These are phyloP conservation scores for Microctonus hyperodae DNA, from an alignment of 2,888 invertebrate genomes.

Conservation along the genomic window DNA sequence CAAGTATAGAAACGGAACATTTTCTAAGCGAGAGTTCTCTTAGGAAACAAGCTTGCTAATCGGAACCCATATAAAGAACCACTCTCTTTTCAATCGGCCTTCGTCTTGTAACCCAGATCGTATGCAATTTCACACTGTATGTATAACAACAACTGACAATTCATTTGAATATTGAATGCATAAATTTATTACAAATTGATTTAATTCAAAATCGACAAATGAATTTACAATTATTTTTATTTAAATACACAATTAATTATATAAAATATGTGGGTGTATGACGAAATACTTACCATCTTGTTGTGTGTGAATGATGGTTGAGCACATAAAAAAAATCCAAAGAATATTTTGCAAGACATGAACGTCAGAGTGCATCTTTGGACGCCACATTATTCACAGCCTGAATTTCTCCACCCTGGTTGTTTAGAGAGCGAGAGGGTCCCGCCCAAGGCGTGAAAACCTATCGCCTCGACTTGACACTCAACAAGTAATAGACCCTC, in stretches of 20 bases:
- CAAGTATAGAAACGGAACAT: conserved; percentile 14
- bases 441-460: conserved; percentile 16
- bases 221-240: not conserved
- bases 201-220: not conserved
- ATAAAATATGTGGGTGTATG: not conserved
- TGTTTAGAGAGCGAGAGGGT: not conserved
- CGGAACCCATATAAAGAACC: conserved; percentile 37
- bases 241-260: not conserved
- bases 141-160: not conserved
- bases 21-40: conserved; percentile 31
- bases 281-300: conserved; percentile 25
- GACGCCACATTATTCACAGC: conserved; percentile 25
- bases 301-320: not conserved
- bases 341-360: conserved; percentile 17
- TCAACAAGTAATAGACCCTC: not conserved
- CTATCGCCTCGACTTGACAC: not conserved
- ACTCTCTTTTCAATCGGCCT: conserved; percentile 56
- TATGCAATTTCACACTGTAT: conserved; percentile 33
- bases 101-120: conserved; percentile 45
- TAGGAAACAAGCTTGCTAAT: conserved; percentile 46
- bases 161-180: not conserved
- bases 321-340: conserved; percentile 1
- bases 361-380: conserved; percentile 21
- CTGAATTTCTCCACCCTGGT: conserved; percentile 17
- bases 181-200: not conserved